Evolutionary conservation across 2,113 vertebrate genomes (phyloP), one percentile per base, ranked within the genome.

Genomic region (Spermophilus dauricus): DNA sequence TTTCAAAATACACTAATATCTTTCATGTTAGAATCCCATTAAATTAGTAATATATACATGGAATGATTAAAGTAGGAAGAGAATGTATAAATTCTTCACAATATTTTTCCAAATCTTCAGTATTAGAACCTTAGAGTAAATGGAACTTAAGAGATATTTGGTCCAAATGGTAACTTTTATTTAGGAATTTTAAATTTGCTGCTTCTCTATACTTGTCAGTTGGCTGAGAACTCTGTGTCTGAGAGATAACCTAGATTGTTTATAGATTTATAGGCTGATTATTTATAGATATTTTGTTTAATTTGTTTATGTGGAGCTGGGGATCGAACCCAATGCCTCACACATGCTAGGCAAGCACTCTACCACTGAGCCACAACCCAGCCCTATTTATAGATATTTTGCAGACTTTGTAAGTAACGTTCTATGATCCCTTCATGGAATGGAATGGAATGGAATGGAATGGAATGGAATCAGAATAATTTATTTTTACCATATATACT

Each of bases 401-500:
- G 24, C 20, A 81, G 72, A 63, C 26, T 80, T 93, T 93, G 8
- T 72, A 89, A 86, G 24, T 75, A 58, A 67, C 82, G 14, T 70
- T 92, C 51, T 94, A 0, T 81, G 42, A 84, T 86, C 45, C 39
- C 90, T 69, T 93, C 86, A 2, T 18, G 51, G 34, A 45, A 45
- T 45, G 42, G 42, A 45, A 42, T 42, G 28, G 17, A 96, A 73
- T 37, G 37, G 37, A 37, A 37, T 37, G 39, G 39, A 42, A 42
- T 42, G 39, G 39, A 42, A 42, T 89, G 28, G 17, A 96, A 73
- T 86, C 88, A 93, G 89, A 96, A 73, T 83, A 58, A 58, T 84
- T 80, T 75, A 61, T 72, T 87, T 91, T 92, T 90, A 91, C 9
- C 67, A 67, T 85, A 88, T 95, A 56, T 69, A 80, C 53, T 88